Base-by-base conservation (phyloP, 35 echinoderm and acorn worm species). In the Eucidaris tribuloides region DNA sequence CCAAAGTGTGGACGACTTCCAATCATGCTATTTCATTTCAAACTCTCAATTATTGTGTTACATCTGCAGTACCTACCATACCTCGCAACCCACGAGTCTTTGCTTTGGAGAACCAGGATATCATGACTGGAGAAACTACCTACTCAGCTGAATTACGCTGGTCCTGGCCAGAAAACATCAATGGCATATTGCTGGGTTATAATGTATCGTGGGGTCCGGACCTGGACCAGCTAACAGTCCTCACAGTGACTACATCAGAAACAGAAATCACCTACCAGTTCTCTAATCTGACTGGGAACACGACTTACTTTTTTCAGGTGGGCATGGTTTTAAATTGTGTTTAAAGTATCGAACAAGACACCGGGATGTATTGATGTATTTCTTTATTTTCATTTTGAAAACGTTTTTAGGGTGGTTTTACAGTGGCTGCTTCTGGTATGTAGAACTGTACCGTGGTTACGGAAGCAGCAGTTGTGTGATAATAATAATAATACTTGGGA, bases 221-320 rank as follows among this genome's bases (percentile, higher is more conserved):
- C 5, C 19, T 25, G 17, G 64, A 92, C 46, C 45, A 23, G 14
- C 52, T 85, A 1, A 31, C 41, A 1, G 45, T 77, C 33, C 82
- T 19, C 14, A 46, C 24, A 18, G 7, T 45, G 32, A 74, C 22
- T 36, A 3, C 7, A 44, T 27, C 29, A 35, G 68, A n/a, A 19
- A 52, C 34, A 46, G 30, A 32, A 7, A 50, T 65, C 22, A 35
- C 52, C n/a, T 79, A n/a, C n/a, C n/a, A n/a, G n/a, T n/a, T 59
- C 31, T 56, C 66, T 36, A 82, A 29, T 43, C 84, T 70, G 22
- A 24, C 27, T 4, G 43, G 41, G 11, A 50, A 79, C 22, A 70
- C 83, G n/a, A 42, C 68, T 14, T 96, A 91, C 36, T 87, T 71
- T 68, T 96, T 96, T 27, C 88, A 84, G 84, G 93, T 96, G 23